These are phyloP conservation scores for Leptinotarsa defecta DNA, from an alignment of 1,140 invertebrate species.

Conservation along the genomic window DNA sequence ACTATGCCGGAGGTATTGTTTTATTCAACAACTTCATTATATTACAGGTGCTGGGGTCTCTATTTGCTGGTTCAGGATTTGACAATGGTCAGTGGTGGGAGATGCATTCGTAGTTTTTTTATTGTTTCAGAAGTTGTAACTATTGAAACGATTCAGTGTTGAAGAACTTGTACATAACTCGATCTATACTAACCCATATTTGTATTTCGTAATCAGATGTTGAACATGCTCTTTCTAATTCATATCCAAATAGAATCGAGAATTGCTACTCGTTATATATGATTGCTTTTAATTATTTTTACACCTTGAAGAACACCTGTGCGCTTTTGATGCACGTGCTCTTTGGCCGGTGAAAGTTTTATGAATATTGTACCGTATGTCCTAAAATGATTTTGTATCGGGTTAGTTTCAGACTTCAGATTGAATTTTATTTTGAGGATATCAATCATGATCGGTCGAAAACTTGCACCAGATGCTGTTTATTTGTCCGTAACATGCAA, in stretches of 20 bases:
- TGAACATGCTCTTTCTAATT: neutral
- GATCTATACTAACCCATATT: neutral
- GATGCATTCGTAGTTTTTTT: too few relatives aligned
- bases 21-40: neutral
- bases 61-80: too few relatives aligned
- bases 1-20: neutral
- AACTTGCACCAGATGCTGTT: neutral
- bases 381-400: neutral
- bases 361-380: too few relatives aligned
- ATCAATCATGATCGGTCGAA: neutral
- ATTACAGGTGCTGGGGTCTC: neutral
- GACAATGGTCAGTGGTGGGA: too few relatives aligned
- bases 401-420: neutral
- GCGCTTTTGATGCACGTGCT: conserved; percentile 18
- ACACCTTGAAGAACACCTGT: conserved; percentile 24
- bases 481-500: neutral
- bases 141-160: too few relatives aligned
- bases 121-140: too few relatives aligned
- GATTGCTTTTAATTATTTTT: conserved; percentile 18
- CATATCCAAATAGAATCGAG: conserved; percentile 3
- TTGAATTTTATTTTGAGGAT: neutral
- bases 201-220: neutral
- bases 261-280: neutral
- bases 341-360: conserved; percentile 13
- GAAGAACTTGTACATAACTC: neutral